Evolutionary conservation across 2,113 vertebrate genomes (phyloP), one percentile per base, ranked within the genome.

Genomic region (Pelmatolapia mariae): DNA sequence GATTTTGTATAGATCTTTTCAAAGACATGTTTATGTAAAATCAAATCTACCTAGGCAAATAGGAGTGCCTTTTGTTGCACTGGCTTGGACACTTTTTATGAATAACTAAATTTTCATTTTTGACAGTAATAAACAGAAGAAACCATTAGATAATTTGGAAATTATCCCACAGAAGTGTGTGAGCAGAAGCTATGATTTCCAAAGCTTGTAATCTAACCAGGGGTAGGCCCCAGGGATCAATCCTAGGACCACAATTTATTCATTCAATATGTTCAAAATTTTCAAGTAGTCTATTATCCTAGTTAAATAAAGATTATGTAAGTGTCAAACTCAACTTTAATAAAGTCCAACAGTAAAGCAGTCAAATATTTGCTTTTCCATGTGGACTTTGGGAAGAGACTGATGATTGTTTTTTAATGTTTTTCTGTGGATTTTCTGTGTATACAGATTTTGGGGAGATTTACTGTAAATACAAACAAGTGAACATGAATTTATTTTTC

Each of bases 251-350:
- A 73, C 40, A 29, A n/a, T 73, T 73, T 73, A 26, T 73, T 73
- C 68, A 73, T 73, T 45, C 40, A 45, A 2, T 18, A 47, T 26
- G 15, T 76, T 26, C 68, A 73, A 7, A 73, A 26, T 0, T 6
- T 0, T 73, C 0, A 8, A 26, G 68, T 7, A 0, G 29, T 24
- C 24, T 24, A 4, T 73, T 26, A 10, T 73, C 1, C 0, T 29
- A 29, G 40, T 11, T 29, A 45, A 73, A 73, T 0, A 26, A 73
- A 47, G 0, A 29, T 73, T 26, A 0, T 45, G 0, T 5, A 45
- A 24, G 68, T 73, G 0, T 24, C 0, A 73, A 73, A 29, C 9
- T 73, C 22, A 73, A 10, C 33, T 26, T 1, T 45, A 73, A 24
- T 19, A 18, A 73, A 73, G 38, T 43, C 38, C 38, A 43, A 24